Evolutionary conservation across 2,797 vertebrate genomes (phyloP).

Genomic region (Saxicola maurus): DNA sequence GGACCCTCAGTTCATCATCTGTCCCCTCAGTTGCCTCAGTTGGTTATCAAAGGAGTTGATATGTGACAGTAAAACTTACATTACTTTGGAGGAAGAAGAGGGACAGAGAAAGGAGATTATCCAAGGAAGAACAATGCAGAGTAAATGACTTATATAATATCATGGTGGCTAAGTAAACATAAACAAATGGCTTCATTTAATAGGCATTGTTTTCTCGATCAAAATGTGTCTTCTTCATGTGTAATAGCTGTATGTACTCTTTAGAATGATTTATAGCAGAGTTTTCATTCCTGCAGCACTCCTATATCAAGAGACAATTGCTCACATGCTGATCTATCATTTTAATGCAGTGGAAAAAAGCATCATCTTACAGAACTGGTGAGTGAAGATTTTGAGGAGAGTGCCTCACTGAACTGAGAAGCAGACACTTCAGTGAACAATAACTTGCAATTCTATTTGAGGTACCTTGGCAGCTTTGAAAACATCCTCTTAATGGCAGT

Average conservation of each 20-base stretch:
- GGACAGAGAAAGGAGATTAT: neutral
- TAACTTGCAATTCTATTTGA: neutral
- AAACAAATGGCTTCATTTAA: neutral
- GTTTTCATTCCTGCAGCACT: neutral
- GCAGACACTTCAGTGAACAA: neutral
- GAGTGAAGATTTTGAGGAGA: neutral
- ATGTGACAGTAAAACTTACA: neutral
- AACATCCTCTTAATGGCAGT: neutral
- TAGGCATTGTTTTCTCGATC: neutral
- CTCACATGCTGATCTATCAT: neutral
- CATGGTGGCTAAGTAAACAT: neutral
- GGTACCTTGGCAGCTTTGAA: neutral
- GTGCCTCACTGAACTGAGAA: neutral
- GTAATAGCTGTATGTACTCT: neutral
- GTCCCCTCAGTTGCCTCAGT: neutral
- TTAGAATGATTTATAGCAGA: neutral
- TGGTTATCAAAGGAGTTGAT: neutral
- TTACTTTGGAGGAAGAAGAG: neutral
- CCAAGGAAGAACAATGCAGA: neutral
- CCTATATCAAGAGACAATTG: neutral
- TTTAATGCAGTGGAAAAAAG: neutral
- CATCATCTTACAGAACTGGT: neutral
- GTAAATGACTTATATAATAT: neutral
- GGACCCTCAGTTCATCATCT: neutral
- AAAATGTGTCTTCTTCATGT: neutral